These are phyloP conservation scores for Oophaga sylvatica DNA, from an alignment of 2,797 vertebrate species.

Conservation along the genomic window DNA sequence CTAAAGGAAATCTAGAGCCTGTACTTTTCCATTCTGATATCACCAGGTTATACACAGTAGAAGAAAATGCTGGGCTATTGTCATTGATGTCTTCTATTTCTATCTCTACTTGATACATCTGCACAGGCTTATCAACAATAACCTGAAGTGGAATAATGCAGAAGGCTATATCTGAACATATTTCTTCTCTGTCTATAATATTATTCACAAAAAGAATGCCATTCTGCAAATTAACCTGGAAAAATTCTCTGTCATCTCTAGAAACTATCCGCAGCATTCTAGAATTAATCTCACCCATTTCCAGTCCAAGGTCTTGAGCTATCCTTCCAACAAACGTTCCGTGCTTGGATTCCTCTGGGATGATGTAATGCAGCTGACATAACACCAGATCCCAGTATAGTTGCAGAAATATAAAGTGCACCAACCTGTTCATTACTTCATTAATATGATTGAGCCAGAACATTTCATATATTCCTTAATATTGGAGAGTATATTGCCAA, in stretches of 20 bases:
- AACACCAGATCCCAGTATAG: constrained; percentile 61
- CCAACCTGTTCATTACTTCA: constrained; percentile 38
- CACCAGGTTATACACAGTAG: constrained; percentile 69
- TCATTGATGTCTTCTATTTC: constrained; percentile 78
- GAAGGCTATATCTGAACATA: constrained; percentile 71
- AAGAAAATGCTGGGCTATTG: constrained; percentile 72
- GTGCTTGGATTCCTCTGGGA: constrained; percentile 71
- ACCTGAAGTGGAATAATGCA: constrained; percentile 77
- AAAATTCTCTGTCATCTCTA: constrained; percentile 72
- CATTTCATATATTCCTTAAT: constrained; percentile 2
- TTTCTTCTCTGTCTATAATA: constrained; percentile 73
- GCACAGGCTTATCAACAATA: constrained; percentile 74
- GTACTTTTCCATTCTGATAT: constrained; percentile 75
- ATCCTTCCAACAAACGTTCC: constrained; percentile 75
- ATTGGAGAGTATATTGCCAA: neutral
- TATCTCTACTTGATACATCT: constrained; percentile 75
- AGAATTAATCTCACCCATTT: constrained; percentile 71
- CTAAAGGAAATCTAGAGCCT: constrained; percentile 74
- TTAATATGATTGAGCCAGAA: neutral
- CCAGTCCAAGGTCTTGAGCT: constrained; percentile 72
- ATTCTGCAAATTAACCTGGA: constrained; percentile 74
- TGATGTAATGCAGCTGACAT: constrained; percentile 73
- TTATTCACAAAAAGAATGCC: constrained; percentile 73
- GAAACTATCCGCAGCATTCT: constrained; percentile 75
- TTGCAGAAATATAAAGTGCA: constrained; percentile 45